Evolutionary conservation across 2,888 invertebrate genomes (phyloP).

Genomic region (Drosophila bunnanda): DNA sequence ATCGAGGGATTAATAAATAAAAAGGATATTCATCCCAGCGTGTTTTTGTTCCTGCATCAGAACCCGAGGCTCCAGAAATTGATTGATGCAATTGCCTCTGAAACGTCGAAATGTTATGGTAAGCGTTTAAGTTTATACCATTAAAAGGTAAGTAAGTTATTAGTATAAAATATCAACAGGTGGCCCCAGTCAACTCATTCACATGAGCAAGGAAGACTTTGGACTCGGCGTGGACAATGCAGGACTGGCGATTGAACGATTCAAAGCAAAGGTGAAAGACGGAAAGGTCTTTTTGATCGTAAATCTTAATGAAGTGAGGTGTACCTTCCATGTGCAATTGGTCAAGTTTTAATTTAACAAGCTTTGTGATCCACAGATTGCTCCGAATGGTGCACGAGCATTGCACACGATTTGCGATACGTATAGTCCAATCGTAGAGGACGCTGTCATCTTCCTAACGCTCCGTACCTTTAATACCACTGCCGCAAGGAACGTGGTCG

Average conservation of each 20-base stretch:
- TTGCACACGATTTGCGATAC: conserved; percentile 87
- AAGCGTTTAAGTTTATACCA: background rate
- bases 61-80: conserved; percentile 43
- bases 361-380: conserved; percentile 66
- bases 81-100: conserved; percentile 67
- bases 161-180: conserved; percentile 39
- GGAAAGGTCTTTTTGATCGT: conserved; percentile 81
- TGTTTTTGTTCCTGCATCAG: conserved; percentile 78
- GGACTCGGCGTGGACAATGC: conserved; percentile 67
- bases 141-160: background rate
- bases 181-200: conserved; percentile 52
- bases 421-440: conserved; percentile 84
- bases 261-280: conserved; percentile 68
- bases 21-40: conserved; percentile 57
- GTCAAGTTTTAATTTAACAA: no score
- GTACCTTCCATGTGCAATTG: background rate
- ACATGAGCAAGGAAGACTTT: conserved; percentile 71
- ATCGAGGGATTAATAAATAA: conserved; percentile 75
- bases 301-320: conserved; percentile 79
- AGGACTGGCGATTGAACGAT: conserved; percentile 78
- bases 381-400: conserved; percentile 83
- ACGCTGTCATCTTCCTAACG: conserved; percentile 85
- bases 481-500: conserved; percentile 43
- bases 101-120: conserved; percentile 80
- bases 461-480: conserved; percentile 60